Base-by-base conservation (phyloP, 2,113 vertebrate genomes). In the Brienomyrus brachyistius region DNA sequence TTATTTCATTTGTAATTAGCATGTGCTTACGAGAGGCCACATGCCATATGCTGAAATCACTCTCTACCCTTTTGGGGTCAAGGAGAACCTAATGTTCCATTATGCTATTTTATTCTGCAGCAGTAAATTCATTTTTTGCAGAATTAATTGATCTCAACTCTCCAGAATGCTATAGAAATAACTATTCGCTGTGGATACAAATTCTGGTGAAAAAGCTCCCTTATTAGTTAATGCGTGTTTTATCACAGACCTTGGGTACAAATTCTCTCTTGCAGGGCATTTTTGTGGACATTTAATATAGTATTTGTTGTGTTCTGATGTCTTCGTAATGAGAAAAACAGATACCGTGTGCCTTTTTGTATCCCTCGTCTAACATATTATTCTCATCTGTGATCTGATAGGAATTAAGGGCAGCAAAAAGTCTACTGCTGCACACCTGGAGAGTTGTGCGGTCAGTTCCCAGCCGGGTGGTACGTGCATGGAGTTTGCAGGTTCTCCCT, bases 1-100 rank as follows among this genome's bases (percentile, higher is more conserved):
- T 95, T 96, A 97, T 97, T 98, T 97, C 95, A 96, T 96, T 97
- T 97, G 98, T 98, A 99, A 99, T 99, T 98, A 98, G 98, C 97
- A 97, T 97, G 97, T 98, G 97, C 98, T 98, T 98, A 99, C 98
- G 96, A n/a, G 96, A 97, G 96, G 97, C 96, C 96, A 96, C 96
- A 97, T 96, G 97, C 97, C 97, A 97, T 96, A 95, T 97, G 96
- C 96, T 97, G 96, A 95, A 97, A 97, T 97, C 95, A 93, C 97
- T 97, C 96, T 95, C 96, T 96, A 97, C 95, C 97, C 97, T 97
- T 96, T 96, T 95, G 96, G 97, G 97, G 95, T 96, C 97, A 96
- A 96, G 96, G 96, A 97, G 96, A 98, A 97, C 96, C 96, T 95
- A 96, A 96, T 96, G 95, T 95, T 97, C 97, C 97, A 97, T 97